Base-by-base conservation (phyloP, 2,797 vertebrate genomes). In the Arnoldichthys spilopterus region DNA sequence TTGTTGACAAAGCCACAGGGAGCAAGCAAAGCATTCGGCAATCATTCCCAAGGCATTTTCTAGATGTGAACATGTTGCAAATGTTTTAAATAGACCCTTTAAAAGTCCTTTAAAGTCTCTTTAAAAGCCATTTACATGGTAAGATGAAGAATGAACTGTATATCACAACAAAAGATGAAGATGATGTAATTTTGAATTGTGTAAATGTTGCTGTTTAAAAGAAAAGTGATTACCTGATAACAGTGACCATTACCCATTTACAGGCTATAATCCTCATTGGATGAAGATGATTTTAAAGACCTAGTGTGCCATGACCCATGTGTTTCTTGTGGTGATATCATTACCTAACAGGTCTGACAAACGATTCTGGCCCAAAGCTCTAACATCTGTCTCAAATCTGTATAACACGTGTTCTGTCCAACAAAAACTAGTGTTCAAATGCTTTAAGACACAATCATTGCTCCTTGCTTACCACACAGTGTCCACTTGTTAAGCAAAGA, bases 301-400 rank as follows among this genome's bases (percentile, higher is more conserved):
- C 11, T 28, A 58, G 37, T 58, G 16, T 18, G 30, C 9, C 15
- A 28, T 30, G 70, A 74, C 56, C 22, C 26, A 43, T 67, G 20
- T 49, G 64, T 59, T 73, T 74, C 22, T 6, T 47, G 34, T 37
- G 70, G 53, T 74, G 62, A 74, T 53, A 45, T 63, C 47, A 43
- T 72, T 12, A 56, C 40, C 28, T 7, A 53, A 64, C 13, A 74
- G 32, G 37, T 81, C 59, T 40, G 53, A 67, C 43, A 18, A 80
- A 72, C 3, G 66, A 63, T 34, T 30, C 40, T 74, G 69, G 54
- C 49, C 22, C 70, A 79, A 6, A 63, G 76, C 67, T 76, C 40
- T 32, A 67, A 66, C 72, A 83, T 81, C 78, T 84, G 83, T 62
- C 53, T 66, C 49, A 56, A 66, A 79, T 84, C 69, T 74, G 61